A percentile compares a stretch with the other conserved stretches of the same genome.
phyloP scores from a whole-genome alignment of 1,140 invertebrate species.

The Neotoxoptera formosana region DNA sequence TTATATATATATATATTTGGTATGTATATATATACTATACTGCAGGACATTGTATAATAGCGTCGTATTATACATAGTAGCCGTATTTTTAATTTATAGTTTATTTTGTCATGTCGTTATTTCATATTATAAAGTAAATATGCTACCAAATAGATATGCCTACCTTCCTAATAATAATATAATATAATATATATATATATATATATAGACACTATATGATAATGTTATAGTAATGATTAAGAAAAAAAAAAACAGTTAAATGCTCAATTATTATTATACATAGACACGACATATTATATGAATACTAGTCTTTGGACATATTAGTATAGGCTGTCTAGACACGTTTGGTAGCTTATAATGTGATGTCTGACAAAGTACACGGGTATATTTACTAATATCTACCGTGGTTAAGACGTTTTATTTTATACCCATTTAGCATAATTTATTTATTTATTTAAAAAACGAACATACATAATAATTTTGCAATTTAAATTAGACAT shows the following conservation, averaged over 20 bases:
- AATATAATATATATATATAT: background rate
- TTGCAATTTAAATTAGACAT: background rate
- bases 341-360: background rate
- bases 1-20: background rate
- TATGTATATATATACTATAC: background rate
- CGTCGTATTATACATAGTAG: background rate
- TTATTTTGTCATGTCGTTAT: background rate
- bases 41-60: background rate
- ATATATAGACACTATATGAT: background rate
- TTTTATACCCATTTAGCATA: background rate
- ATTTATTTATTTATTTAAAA: background rate
- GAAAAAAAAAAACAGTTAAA: too few species aligned
- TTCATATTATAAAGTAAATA: too few species aligned
- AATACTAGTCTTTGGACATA: background rate
- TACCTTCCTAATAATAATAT: background rate
- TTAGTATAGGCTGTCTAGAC: background rate
- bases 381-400: background rate
- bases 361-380: background rate
- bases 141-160: background rate
- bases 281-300: too few species aligned
- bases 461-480: background rate
- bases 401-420: background rate
- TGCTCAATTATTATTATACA: too few species aligned
- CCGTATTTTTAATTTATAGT: background rate
- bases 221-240: background rate